Base-by-base conservation (phyloP, 92 coral and sea anemone genomes). In the Phenganax marumi region DNA sequence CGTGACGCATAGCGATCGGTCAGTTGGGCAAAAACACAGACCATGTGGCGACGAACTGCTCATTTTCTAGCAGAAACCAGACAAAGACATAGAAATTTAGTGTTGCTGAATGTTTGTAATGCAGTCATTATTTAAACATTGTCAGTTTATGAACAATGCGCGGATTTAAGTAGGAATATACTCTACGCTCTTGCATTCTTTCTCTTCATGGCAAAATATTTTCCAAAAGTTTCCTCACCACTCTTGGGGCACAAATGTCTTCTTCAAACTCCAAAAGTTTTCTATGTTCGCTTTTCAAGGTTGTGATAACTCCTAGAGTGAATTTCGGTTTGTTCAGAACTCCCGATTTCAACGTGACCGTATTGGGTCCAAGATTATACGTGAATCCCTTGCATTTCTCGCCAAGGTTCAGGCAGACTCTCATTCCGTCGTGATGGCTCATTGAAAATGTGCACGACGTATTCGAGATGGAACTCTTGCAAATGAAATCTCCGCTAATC, bases 321-420 rank as follows among this genome's bases (percentile, higher is more conserved):
- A 58, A 58, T 58, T 58, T 58, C 21, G 65, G 65, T 58, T 23
- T 58, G 8, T 58, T 23, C 21, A 58, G 13, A 12, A 12, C 65
- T 14, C 65, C 65, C 65, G 65, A 7, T 19, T 58, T 58, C 65
- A 58, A 58, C 13, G 21, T 58, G 21, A 58, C 65, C 8, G 65
- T 58, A 18, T 58, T 58, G 8, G 65, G 19, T 58, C 65, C 65
- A 58, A 58, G 65, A 58, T 58, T 58, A 58, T 58, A 58, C 8
- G 65, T 58, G 8, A 58, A 58, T 7, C 65, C 65, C 21, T 58
- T 58, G 65, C 65, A 58, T 58, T 58, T 58, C 21, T 58, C 16
- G 21, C 65, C 65, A 58, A 58, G 65, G 16, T 58, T 58, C 0
- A 58, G 65, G 6, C 65, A 58, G 8, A 58, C 8, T 18, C 23